Evolutionary conservation across 2,797 vertebrate genomes (phyloP).

Genomic region (Parauchenoglanis punctatus): DNA sequence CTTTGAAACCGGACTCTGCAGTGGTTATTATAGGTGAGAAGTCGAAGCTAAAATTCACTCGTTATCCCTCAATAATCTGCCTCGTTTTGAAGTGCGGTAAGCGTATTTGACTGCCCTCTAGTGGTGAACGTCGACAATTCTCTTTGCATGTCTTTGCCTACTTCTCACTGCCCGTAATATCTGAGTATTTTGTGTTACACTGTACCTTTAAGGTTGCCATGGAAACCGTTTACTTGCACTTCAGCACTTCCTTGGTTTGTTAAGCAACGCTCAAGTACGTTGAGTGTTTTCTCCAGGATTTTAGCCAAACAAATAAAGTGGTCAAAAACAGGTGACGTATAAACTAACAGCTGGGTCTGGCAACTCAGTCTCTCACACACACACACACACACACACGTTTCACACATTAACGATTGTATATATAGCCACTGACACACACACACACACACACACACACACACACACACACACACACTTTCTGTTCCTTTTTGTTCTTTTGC

Average conservation of each 20-base stretch:
- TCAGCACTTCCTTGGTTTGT: background rate
- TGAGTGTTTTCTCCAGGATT: background rate
- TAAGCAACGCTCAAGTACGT: background rate
- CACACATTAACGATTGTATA: background rate
- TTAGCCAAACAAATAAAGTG: background rate
- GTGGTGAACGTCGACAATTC: background rate
- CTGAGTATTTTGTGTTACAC: background rate
- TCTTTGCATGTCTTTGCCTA: background rate
- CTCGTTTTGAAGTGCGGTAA: background rate
- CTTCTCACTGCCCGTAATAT: background rate
- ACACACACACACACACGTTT: background rate
- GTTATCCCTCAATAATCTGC: background rate
- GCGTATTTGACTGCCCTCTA: slow-evolving; percentile 19
- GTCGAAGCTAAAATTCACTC: background rate
- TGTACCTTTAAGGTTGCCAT: slow-evolving; percentile 23
- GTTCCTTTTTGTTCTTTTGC: background rate
- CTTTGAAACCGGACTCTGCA: background rate
- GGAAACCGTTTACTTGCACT: background rate
- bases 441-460: slow-evolving; percentile 2
- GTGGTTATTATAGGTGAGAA: background rate
- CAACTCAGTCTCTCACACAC: slow-evolving; percentile 15
- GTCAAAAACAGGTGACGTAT: slow-evolving; percentile 31
- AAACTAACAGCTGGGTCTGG: slow-evolving; percentile 27
- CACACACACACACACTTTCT: background rate
- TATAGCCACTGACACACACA: background rate